These are phyloP conservation scores for Rambutsinella grinnellia DNA, from an alignment of 2,888 invertebrate species.

Conservation along the genomic window DNA sequence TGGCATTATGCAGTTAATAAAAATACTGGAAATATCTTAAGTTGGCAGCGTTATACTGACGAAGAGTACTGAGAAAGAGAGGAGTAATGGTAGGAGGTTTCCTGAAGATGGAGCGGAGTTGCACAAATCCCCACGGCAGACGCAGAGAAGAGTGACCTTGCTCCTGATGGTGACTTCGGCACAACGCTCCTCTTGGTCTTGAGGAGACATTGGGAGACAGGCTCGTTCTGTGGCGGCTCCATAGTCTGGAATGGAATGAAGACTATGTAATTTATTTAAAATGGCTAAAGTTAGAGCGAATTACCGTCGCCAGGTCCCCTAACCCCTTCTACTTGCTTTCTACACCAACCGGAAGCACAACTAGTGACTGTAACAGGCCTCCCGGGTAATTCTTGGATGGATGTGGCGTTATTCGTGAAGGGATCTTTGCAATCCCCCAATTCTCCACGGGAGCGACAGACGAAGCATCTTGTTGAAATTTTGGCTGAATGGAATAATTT, in stretches of 20 bases:
- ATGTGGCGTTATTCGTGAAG: slow-evolving; percentile 83
- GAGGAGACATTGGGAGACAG: slow-evolving; percentile 88
- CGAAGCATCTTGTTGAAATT: slow-evolving; percentile 81
- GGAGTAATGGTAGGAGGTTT: background rate
- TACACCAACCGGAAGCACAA: slow-evolving; percentile 94
- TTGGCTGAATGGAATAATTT: slow-evolving; percentile 67
- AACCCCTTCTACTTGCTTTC: slow-evolving; percentile 87
- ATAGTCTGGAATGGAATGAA: slow-evolving; percentile 77
- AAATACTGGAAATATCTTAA: no score
- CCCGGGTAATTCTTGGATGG: slow-evolving; percentile 75
- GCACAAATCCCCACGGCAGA: slow-evolving; percentile 91
- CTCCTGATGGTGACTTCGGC: slow-evolving; percentile 87
- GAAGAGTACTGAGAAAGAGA: no score
- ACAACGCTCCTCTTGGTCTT: slow-evolving; percentile 90
- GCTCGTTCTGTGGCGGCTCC: slow-evolving; percentile 88
- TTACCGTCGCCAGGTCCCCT: slow-evolving; percentile 80
- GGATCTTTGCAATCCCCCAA: slow-evolving; percentile 91
- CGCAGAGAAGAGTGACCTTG: slow-evolving; percentile 86
- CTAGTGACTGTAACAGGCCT: slow-evolving; percentile 82
- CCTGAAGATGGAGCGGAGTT: slow-evolving; percentile 74
- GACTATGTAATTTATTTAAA: no score
- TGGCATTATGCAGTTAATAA: no score
- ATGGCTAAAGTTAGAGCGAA: no score
- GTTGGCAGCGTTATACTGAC: no score
- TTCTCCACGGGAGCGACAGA: slow-evolving; percentile 89